Conservation (phyloP, 2,113 vertebrate genomes). For the Peromyscus polionotus region DNA sequence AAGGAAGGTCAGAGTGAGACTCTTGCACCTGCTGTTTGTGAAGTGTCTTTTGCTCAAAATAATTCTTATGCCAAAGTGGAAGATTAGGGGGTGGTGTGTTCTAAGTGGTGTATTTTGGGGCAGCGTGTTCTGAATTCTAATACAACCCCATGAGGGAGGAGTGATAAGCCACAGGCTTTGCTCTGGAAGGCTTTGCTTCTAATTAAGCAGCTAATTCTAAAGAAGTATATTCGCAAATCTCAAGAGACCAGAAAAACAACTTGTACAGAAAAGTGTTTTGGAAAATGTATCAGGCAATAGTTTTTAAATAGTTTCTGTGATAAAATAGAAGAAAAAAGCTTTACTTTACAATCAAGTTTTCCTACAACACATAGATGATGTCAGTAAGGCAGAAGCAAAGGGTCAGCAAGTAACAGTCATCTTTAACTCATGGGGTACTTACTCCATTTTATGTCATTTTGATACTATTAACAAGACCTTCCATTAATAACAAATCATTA, state of each 20-base stretch:
- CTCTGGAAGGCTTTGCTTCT: not conserved
- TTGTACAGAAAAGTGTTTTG: not conserved
- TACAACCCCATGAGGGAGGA: not conserved
- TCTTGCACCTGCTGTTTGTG: constrained; percentile 28
- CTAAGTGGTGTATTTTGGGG: constrained; percentile 8
- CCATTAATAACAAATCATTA: not conserved
- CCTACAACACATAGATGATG: not conserved
- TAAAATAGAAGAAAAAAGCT: not conserved
- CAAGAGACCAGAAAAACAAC: not conserved
- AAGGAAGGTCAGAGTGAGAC: not conserved
- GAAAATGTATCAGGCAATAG: not conserved
- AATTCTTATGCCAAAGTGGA: not conserved
- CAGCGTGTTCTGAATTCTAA: not conserved
- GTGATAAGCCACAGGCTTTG: not conserved
- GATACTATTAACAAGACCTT: not conserved
- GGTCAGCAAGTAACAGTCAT: not conserved
- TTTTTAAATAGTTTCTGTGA: constrained; percentile 29
- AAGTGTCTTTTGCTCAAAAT: constrained; percentile 17
- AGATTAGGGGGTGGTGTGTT: not conserved
- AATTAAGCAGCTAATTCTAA: constrained; percentile 29
- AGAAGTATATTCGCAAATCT: not conserved
- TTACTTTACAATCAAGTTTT: not conserved
- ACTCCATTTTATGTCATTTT: not conserved
- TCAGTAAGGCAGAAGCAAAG: not conserved
- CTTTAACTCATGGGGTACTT: not conserved